phyloP scores from a whole-genome alignment of 53 echinoderm and acorn worm species.

The Holothuria leucospilota region DNA sequence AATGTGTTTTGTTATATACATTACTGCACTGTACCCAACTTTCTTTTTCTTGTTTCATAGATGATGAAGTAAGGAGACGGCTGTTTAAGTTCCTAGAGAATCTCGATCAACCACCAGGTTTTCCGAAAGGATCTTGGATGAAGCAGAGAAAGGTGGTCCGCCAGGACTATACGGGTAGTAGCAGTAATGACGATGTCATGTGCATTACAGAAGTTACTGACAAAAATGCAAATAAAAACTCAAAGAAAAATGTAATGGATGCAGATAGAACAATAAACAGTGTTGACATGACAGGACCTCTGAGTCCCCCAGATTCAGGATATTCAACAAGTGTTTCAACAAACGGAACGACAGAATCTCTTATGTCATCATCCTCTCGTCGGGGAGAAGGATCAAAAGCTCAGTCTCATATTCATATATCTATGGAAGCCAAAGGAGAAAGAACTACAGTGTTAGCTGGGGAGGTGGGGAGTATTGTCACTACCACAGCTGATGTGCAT shows the following conservation, averaged over 20 bases:
- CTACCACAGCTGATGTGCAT: conserved; percentile 35
- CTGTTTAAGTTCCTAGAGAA: conserved; percentile 87
- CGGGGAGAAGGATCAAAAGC: background rate
- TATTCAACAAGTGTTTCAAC: conserved; percentile 56
- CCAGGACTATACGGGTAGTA: conserved; percentile 35
- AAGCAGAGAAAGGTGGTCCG: conserved; percentile 34
- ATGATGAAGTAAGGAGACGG: conserved; percentile 77
- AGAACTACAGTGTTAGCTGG: conserved; percentile 9
- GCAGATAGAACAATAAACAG: background rate
- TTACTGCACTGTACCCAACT: too few species aligned
- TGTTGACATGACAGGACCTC: conserved; percentile 37
- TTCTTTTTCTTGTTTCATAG: conserved; percentile 33
- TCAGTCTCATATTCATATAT: too few species aligned
- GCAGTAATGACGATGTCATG: conserved; percentile 43
- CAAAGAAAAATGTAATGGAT: background rate
- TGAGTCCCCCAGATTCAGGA: conserved; percentile 47
- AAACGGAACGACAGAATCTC: conserved; percentile 27
- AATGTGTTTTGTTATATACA: too few species aligned
- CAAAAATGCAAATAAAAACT: conserved; percentile 33
- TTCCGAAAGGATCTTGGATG: conserved; percentile 47
- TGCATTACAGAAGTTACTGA: conserved; percentile 57
- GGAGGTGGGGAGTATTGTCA: conserved; percentile 27
- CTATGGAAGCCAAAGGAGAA: background rate
- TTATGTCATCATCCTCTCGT: background rate
- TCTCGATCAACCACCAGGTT: conserved; percentile 80